Base-by-base conservation (phyloP, 2,888 invertebrate species). In the Myopa testacea region DNA sequence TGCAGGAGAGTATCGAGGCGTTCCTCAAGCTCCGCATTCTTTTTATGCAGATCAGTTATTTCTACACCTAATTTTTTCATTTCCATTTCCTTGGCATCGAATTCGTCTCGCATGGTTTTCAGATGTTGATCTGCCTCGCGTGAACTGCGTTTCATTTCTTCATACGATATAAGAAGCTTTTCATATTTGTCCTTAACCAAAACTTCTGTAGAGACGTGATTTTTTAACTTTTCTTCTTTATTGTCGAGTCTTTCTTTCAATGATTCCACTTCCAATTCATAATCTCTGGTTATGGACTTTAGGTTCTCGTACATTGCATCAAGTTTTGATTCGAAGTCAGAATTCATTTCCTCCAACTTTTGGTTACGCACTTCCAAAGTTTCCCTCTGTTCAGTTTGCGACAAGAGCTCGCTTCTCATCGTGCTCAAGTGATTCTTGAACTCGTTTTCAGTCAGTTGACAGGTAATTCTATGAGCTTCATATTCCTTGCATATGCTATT, bases 71-170 rank as follows among this genome's bases (percentile, higher is more conserved):
- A 40, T 4, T 80, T 75, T 1, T 4, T 0, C 16, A 84, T 75
- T 77, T 84, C 76, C 26, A 77, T 34, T 76, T 85, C 81, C 38
- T 84, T 83, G 8, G 79, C 67, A 0, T 71, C 63, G 8, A 83
- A 58, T 8, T 79, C 75, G 34, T 79, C 79, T 62, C 80, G 80
- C 80, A 82, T 81, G 3, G 77, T 76, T 16, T 73, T 72, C 40
- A 83, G 70, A 72, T 83, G 81, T n/a, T 62, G 73, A 69, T 80
- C 77, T 0, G 80, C 78, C 3, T 79, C 78, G 16, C 81, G 75
- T 2, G 80, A 38, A 19, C 78, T 78, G 4, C 76, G 79, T 50
- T 82, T 81, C 55, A 80, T 72, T 37, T 78, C 72, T 34, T 82
- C 82, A 72, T 81, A 79, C 69, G 81, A 75, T 50, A 81, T 79